Conservation (phyloP, 2,888 invertebrate genomes). For the Dendrolimus houi region DNA sequence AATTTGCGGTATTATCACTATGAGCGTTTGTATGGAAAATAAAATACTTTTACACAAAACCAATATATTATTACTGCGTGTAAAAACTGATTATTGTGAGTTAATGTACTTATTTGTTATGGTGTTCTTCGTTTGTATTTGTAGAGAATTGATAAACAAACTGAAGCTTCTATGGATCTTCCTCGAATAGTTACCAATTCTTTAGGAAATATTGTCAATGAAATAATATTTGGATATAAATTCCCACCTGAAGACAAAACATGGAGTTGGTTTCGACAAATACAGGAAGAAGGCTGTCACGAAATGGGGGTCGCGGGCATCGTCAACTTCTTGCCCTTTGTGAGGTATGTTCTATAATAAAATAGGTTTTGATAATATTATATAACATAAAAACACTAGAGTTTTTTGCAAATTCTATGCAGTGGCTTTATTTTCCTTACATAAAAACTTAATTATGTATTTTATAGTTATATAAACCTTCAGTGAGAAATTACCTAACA, state of each 20-base stretch:
- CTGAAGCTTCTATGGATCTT: conserved; percentile 61
- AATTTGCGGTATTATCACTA: too few species aligned
- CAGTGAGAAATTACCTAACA: too few species aligned
- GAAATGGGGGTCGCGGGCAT: conserved; percentile 89
- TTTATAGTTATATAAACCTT: too few species aligned
- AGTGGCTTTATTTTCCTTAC: too few species aligned
- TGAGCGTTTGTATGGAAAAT: too few species aligned
- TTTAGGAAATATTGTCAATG: conserved; percentile 86
- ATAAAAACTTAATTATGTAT: too few species aligned
- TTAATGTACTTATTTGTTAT: neutral
- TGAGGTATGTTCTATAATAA: conserved; percentile 71
- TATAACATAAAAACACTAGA: too few species aligned
- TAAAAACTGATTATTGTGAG: too few species aligned
- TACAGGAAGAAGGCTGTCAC: conserved; percentile 90
- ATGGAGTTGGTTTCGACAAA: conserved; percentile 85
- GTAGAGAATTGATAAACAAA: conserved; percentile 42
- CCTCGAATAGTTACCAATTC: conserved; percentile 78
- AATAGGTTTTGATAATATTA: neutral
- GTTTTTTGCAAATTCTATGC: too few species aligned
- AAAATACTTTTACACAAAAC: too few species aligned
- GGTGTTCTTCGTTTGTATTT: conserved; percentile 18
- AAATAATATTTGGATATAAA: conserved; percentile 85
- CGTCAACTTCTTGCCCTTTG: conserved; percentile 89
- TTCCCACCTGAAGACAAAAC: conserved; percentile 81
- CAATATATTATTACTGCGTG: too few species aligned